Base-by-base conservation (phyloP, 2,797 vertebrate genomes). In the Loriculus beryllinus region DNA sequence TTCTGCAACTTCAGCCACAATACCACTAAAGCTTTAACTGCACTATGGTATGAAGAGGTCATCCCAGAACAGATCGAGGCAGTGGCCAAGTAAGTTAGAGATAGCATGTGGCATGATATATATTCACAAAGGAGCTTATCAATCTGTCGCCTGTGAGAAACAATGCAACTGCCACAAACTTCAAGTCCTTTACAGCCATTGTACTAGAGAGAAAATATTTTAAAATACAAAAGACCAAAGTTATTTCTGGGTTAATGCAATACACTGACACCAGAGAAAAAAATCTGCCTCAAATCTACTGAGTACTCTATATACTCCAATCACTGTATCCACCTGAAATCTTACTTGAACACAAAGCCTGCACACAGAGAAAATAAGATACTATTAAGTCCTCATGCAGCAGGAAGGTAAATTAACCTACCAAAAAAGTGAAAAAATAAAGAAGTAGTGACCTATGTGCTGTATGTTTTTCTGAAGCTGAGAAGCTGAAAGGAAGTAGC, bases 401-500 rank as follows among this genome's bases (percentile, higher is more conserved):
- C 45, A 93, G 48, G 5, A 40, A 91, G 52, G 47, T 70, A 43
- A 91, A 88, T 59, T 40, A 80, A 82, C 20, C 16, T 54, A 68
- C 5, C 3, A 3, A 64, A 87, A 42, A n/a, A 69, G 18, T 5
- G 25, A 9, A 9, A 7, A 4, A 4, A 25, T 26, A 25, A 23
- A 15, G 13, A 28, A 45, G 35, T 2, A 42, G 26, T 45, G 2
- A 57, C 22, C 11, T 35, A 33, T 28, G 21, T 75, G 51, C 63
- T 82, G 23, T n/a, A 26, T 82, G 48, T 82, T 96, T 74, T 93
- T 79, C 59, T 93, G 84, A 83, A 88, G 63, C 76, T 76, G 48
- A 72, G 69, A 91, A 78, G 49, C 56, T 92, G 89, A 69, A 93
- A 96, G 91, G 89, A 94, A 96, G 35, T 69, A 85, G 39, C 26